Conservation (phyloP, 2,113 vertebrate species). For the Gobio gobio region DNA sequence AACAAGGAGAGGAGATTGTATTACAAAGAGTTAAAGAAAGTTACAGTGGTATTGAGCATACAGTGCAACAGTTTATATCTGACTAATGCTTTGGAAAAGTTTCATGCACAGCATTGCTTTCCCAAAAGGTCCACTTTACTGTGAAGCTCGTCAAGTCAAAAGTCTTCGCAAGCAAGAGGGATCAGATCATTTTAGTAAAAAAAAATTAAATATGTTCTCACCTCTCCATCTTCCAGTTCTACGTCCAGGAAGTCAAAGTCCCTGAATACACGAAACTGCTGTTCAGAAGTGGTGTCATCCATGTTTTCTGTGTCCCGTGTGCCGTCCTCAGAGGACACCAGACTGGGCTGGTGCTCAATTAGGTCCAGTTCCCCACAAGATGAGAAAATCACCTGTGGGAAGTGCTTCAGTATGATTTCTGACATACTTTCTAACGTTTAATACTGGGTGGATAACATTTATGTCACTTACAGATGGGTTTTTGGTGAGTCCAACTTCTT, state of each 20-base stretch:
- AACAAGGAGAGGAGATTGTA: constrained; percentile 82
- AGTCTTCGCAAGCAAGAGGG: not conserved
- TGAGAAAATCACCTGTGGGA: constrained; percentile 93
- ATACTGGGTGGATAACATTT: not conserved
- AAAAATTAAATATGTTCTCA: constrained; percentile 63
- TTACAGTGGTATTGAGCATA: constrained; percentile 28
- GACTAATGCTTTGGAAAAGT: not conserved
- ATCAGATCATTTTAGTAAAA: not conserved
- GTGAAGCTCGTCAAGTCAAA: too few species aligned
- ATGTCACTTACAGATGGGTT: constrained; percentile 91
- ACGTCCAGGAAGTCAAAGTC: constrained; percentile 99
- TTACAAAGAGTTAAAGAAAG: constrained; percentile 64
- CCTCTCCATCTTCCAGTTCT: constrained; percentile 98
- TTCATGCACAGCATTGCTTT: not conserved
- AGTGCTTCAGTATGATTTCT: not conserved
- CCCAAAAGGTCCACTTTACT: not conserved
- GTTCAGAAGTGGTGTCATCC: constrained; percentile 95
- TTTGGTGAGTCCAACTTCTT: constrained; percentile 97
- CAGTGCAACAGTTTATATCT: constrained; percentile 1
- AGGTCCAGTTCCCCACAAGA: constrained; percentile 97
- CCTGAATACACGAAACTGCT: constrained; percentile 96
- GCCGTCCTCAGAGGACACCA: constrained; percentile 95
- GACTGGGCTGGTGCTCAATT: constrained; percentile 92
- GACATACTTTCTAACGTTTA: not conserved
- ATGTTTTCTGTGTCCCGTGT: constrained; percentile 91